Evolutionary conservation across 2,113 vertebrate genomes (phyloP).

Genomic region (Chionodraco myersi): DNA sequence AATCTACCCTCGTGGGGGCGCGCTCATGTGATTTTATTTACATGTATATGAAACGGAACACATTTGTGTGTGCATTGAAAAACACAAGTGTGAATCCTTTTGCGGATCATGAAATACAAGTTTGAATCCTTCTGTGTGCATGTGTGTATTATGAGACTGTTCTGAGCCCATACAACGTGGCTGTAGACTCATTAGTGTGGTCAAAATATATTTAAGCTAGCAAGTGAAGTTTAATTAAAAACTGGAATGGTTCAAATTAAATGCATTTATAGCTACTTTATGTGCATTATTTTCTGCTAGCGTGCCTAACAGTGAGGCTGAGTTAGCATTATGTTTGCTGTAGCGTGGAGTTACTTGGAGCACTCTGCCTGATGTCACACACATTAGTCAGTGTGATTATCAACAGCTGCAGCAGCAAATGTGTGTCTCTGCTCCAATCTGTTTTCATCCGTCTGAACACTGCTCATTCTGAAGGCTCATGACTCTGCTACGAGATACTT

Average conservation of each 20-base stretch:
- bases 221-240: too few relatives aligned
- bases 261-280: neutral
- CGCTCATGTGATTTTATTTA: too few relatives aligned
- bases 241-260: too few relatives aligned
- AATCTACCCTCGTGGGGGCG: too few relatives aligned
- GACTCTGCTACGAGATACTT: neutral
- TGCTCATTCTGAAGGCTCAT: slow-evolving; percentile 19
- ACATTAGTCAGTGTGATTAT: slow-evolving; percentile 26
- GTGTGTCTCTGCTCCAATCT: neutral
- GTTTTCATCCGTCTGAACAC: neutral
- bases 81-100: too few relatives aligned
- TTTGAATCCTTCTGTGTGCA: too few relatives aligned
- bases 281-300: neutral
- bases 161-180: too few relatives aligned
- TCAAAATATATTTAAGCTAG: too few relatives aligned
- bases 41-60: too few relatives aligned
- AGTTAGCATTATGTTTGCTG: neutral
- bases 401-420: slow-evolving; percentile 24
- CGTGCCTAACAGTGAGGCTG: neutral
- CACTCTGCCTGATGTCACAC: slow-evolving; percentile 12
- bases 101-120: too few relatives aligned
- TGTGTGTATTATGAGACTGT: too few relatives aligned
- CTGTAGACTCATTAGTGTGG: neutral
- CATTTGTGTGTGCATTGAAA: too few relatives aligned
- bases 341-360: neutral